Conservation (phyloP, 2,888 invertebrate species). For the Matsumyia berberina region DNA sequence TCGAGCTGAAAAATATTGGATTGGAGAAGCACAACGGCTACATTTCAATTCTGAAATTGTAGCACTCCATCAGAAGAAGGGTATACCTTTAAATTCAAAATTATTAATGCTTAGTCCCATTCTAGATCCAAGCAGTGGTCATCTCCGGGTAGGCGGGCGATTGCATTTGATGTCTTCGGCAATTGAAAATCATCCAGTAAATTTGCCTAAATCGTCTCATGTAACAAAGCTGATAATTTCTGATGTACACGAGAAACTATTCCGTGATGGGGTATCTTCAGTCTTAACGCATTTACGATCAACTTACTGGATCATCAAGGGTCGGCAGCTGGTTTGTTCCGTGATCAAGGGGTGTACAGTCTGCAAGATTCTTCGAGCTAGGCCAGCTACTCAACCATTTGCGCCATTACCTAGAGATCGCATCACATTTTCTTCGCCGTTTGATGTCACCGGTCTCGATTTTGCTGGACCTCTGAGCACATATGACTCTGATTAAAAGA, state of each 20-base stretch:
- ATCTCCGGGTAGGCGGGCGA: slow-evolving; percentile 18
- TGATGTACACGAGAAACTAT: slow-evolving; percentile 28
- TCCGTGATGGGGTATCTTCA: slow-evolving; percentile 28
- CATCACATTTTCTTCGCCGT: slow-evolving; percentile 4
- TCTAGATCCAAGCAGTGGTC: slow-evolving; percentile 10
- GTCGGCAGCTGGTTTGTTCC: neutral
- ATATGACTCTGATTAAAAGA: neutral
- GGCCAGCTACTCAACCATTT: slow-evolving; percentile 34
- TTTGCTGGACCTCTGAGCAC: slow-evolving; percentile 9
- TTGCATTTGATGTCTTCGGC: slow-evolving; percentile 1
- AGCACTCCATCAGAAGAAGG: slow-evolving; percentile 21
- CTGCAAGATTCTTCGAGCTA: slow-evolving; percentile 18
- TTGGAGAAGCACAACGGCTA: slow-evolving; percentile 23
- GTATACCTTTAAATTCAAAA: slow-evolving; percentile 29
- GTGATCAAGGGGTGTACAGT: slow-evolving; percentile 25
- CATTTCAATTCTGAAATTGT: slow-evolving; percentile 30
- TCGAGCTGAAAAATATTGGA: slow-evolving; percentile 31
- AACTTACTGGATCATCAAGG: slow-evolving; percentile 38
- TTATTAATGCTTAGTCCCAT: slow-evolving; percentile 28
- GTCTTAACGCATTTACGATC: slow-evolving; percentile 24
- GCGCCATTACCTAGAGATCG: slow-evolving; percentile 24
- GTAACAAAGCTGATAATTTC: slow-evolving; percentile 28
- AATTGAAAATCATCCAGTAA: slow-evolving; percentile 22
- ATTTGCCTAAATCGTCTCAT: slow-evolving; percentile 18
- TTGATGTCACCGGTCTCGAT: slow-evolving; percentile 10